phyloP scores from a whole-genome alignment of 2,888 invertebrate species.

The Diplolepis rosae region DNA sequence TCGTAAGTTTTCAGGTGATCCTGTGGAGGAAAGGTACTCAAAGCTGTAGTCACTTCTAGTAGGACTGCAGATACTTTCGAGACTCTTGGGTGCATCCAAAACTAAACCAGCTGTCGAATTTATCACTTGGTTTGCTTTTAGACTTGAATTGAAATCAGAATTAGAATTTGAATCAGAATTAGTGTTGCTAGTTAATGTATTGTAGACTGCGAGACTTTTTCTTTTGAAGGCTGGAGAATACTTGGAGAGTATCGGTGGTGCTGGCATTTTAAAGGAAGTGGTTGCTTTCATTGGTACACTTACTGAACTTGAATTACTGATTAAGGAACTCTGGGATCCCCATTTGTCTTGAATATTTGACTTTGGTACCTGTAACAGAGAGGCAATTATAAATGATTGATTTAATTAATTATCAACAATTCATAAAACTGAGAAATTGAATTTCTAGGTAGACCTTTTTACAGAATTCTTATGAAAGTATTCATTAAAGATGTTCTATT shows the following conservation, averaged over 20 bases:
- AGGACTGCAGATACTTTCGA: constrained; percentile 78
- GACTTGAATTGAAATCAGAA: constrained; percentile 34
- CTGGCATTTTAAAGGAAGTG: constrained; percentile 68
- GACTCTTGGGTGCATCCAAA: constrained; percentile 75
- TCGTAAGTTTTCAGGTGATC: constrained; percentile 62
- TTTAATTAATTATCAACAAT: neutral
- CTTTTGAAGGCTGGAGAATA: constrained; percentile 89
- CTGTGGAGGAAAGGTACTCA: constrained; percentile 72
- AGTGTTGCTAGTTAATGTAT: constrained; percentile 42
- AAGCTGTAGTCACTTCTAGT: constrained; percentile 78
- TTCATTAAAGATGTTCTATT: too few relatives aligned
- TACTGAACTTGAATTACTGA: constrained; percentile 64
- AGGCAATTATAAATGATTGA: neutral
- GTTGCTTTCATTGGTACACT: constrained; percentile 61
- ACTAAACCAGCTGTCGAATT: constrained; percentile 52
- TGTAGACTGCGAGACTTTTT: constrained; percentile 82
- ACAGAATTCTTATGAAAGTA: too few relatives aligned
- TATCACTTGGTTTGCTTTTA: constrained; percentile 41
- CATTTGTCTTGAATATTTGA: constrained; percentile 67
- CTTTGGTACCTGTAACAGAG: constrained; percentile 58
- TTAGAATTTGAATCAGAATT: constrained; percentile 32
- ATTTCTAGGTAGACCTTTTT: too few relatives aligned
- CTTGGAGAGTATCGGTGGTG: constrained; percentile 79
- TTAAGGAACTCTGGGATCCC: constrained; percentile 68
- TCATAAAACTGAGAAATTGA: too few relatives aligned